A percentile compares a stretch with the other conserved stretches of the same genome.
phyloP scores from a whole-genome alignment of 2,113 vertebrate species.

The Oncorhynchus masou region DNA sequence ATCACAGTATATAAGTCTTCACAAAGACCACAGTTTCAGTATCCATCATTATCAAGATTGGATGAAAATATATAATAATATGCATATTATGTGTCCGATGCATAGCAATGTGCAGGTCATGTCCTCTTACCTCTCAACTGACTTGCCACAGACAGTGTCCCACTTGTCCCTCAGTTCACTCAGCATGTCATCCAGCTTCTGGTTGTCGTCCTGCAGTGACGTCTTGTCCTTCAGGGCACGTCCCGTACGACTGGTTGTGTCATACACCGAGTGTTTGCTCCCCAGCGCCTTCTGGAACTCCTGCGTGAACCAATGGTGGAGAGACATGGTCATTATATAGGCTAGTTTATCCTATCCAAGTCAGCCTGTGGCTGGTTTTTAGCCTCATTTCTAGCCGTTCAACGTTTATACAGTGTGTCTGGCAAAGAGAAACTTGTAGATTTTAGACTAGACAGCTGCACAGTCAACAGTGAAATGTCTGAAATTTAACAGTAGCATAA shows the following conservation, averaged over 20 bases:
- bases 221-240: slow-evolving; percentile 95
- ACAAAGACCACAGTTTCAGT: background rate
- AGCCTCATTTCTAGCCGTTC: too few relatives aligned
- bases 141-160: slow-evolving; percentile 98
- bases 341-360: background rate
- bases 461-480: background rate
- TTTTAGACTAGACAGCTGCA: slow-evolving; percentile 3
- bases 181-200: slow-evolving; percentile 94
- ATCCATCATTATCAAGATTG: background rate
- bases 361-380: background rate
- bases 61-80: background rate
- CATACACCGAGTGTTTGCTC: slow-evolving; percentile 95
- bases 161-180: slow-evolving; percentile 97
- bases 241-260: slow-evolving; percentile 89
- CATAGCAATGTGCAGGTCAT: background rate
- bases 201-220: slow-evolving; percentile 86
- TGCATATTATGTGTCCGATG: background rate
- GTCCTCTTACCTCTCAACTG: slow-evolving; percentile 88
- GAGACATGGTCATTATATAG: slow-evolving; percentile 5
- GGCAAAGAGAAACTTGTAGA: too few relatives aligned
- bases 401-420: too few relatives aligned
- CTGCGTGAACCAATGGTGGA: slow-evolving; percentile 57
- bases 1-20: background rate
- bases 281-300: slow-evolving; percentile 96
- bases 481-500: background rate